Evolutionary conservation across 2,888 invertebrate species (phyloP), one percentile per base, ranked within the genome.

Genomic region (Enoplolaimus lenunculus): DNA sequence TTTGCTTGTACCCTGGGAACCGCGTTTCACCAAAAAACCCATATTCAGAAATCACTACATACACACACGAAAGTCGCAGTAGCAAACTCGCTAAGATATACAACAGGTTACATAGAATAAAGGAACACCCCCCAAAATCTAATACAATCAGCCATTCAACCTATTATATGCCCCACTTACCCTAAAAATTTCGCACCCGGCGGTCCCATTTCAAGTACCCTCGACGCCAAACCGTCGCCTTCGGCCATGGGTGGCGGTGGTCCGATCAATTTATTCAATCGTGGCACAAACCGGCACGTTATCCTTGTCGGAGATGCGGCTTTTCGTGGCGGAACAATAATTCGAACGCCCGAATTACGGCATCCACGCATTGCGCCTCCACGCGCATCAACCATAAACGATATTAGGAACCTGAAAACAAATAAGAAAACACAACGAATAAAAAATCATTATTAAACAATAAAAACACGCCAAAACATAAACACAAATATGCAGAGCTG

Each of bases 291-390:
- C 80, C 97, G 88, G 84, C 98, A 99, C 67, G 98, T 98, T 72
- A 99, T 90, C 76, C 98, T 87, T 76, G 95, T 97, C 7, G 98
- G 98, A 84, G 91, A 92, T 68, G 92, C 89, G 13, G 97, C 98
- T 78, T 93, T 92, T 33, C 93, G 86, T 0, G 98, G 95, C 1
- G 98, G 98, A 60, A 99, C 93, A 77, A 99, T 95, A 75, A 99
- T 92, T 31, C 97, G 86, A 26, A 99, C 94, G 0, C 98, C 98
- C 35, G 94, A 93, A 80, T 99, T 98, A 35, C 98, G 90, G 80
- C 97, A 95, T 1, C 98, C 98, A 28, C 97, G 87, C 91, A 99
- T 91, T 1, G 98, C 97, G 1, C 98, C 98, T 29, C 98, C 98
- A 2, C 98, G 87, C 1, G 98, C 98, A 81, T 99, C 98, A 80